Conservation (phyloP, 2,113 vertebrate species). For the Chrysemys picta region DNA sequence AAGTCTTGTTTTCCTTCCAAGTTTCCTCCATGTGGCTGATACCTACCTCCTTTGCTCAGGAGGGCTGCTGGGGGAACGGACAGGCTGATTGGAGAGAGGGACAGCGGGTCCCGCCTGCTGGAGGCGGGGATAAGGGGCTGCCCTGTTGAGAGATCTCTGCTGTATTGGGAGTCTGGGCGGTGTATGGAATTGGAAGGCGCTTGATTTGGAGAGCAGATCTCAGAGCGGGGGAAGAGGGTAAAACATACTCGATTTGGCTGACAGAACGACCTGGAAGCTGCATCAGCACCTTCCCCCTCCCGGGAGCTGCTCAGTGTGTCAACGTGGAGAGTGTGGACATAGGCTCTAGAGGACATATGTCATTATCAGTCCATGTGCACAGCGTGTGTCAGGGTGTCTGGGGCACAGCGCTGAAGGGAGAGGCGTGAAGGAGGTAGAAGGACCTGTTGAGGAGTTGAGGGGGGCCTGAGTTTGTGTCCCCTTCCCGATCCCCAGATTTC, state of each 20-base stretch:
- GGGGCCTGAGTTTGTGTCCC: constrained; percentile 33
- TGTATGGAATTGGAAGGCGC: background rate
- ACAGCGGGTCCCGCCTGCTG: constrained; percentile 23
- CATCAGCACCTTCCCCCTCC: background rate
- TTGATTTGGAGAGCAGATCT: background rate
- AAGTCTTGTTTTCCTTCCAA: background rate
- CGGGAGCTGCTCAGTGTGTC: background rate
- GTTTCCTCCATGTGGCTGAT: no score
- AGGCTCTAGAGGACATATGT: background rate
- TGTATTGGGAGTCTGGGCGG: background rate
- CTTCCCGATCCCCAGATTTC: background rate
- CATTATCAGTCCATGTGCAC: constrained; percentile 16
- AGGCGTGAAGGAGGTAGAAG: background rate
- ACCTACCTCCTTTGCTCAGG: background rate
- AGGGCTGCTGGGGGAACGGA: background rate
- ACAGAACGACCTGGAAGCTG: background rate
- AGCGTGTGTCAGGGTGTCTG: background rate
- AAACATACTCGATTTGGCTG: background rate
- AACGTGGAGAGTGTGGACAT: background rate
- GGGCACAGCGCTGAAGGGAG: background rate
- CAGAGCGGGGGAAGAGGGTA: background rate
- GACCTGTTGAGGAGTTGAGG: constrained; percentile 66
- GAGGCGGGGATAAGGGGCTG: constrained; percentile 47
- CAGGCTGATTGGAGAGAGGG: background rate
- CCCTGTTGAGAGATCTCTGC: background rate